Percentiles rank a stretch among this genome's conserved stretches.
Conservation (phyloP, 1,140 invertebrate genomes). For the Lordiphosa collinella region DNA sequence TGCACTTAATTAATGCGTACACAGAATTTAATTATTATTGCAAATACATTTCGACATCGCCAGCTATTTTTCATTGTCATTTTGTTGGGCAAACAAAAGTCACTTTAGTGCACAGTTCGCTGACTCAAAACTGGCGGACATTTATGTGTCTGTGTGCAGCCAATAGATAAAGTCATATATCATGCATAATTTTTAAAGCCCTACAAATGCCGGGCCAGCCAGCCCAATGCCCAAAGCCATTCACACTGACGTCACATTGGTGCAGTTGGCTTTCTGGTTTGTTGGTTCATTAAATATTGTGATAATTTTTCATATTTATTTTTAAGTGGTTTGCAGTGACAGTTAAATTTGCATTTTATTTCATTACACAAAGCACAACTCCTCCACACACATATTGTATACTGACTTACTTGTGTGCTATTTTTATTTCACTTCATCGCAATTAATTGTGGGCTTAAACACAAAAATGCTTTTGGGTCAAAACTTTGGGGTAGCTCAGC, state of each 20-base stretch:
- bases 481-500: neutral
- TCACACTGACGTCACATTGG: constrained; percentile 36
- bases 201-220: neutral
- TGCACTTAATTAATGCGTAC: constrained; percentile 18
- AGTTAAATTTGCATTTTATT: constrained; percentile 55
- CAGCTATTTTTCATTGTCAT: constrained; percentile 35
- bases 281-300: constrained; percentile 76
- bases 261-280: constrained; percentile 65
- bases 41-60: constrained; percentile 33
- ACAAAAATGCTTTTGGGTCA: constrained; percentile 7
- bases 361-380: constrained; percentile 49
- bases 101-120: constrained; percentile 15
- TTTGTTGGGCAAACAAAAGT: constrained; percentile 41
- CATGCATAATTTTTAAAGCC: constrained; percentile 58
- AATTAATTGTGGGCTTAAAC: constrained; percentile 42
- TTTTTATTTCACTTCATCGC: constrained; percentile 23
- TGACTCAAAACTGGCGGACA: constrained; percentile 3
- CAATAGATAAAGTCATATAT: constrained; percentile 75
- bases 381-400: constrained; percentile 11
- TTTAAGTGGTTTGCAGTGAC: constrained; percentile 67
- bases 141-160: constrained; percentile 39
- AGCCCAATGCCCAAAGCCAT: neutral
- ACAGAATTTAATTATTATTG: constrained; percentile 18
- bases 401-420: neutral
- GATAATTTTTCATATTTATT: constrained; percentile 77